These are phyloP conservation scores for Temnothorax curvispinosus DNA, from an alignment of 1,140 invertebrate species.

Conservation along the genomic window DNA sequence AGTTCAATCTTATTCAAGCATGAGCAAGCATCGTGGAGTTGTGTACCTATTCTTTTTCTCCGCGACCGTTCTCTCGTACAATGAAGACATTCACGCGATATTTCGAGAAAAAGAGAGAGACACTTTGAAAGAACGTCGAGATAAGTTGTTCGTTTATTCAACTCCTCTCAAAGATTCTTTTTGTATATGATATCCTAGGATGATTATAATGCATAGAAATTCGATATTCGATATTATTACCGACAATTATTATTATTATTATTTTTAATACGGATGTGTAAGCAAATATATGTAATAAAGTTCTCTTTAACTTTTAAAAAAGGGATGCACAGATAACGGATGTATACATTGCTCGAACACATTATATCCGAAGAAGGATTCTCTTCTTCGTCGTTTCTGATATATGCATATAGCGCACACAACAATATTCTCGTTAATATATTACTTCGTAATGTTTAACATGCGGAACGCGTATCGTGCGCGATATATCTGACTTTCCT, in stretches of 20 bases:
- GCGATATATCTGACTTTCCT: constrained; percentile 28
- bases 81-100: constrained; percentile 46
- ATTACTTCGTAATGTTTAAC: background rate
- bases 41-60: constrained; percentile 63
- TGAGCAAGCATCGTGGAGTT: constrained; percentile 78
- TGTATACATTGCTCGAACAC: constrained; percentile 47
- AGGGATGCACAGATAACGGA: background rate
- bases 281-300: background rate
- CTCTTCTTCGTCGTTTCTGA: background rate
- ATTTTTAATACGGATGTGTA: background rate
- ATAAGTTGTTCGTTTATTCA: constrained; percentile 49
- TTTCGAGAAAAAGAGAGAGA: constrained; percentile 19
- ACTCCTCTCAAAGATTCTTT: constrained; percentile 10
- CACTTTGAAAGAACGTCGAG: constrained; percentile 41
- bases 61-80: constrained; percentile 28
- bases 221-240: background rate
- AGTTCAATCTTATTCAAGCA: constrained; percentile 72
- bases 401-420: background rate
- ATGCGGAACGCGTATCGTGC: background rate
- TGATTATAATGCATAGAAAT: background rate
- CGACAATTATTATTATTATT: background rate
- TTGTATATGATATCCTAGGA: background rate
- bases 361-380: background rate
- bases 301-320: background rate
- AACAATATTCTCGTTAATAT: background rate